Conservation (phyloP, 2,888 invertebrate species). For the Actias luna region DNA sequence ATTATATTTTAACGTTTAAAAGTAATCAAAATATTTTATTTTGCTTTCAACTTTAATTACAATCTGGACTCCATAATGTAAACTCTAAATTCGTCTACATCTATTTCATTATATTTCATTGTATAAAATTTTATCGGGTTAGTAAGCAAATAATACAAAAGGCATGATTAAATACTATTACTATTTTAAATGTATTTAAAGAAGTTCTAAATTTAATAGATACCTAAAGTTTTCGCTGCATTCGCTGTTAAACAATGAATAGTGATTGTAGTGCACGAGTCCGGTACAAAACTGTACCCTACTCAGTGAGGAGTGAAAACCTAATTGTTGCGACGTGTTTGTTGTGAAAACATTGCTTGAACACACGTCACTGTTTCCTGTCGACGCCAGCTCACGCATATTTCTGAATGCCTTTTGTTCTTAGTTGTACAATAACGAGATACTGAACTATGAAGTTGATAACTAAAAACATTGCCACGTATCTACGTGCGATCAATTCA, state of each 20-base stretch:
- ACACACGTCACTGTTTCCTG: constrained; percentile 71
- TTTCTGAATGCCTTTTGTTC: constrained; percentile 78
- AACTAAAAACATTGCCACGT: constrained; percentile 25
- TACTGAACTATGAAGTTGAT: constrained; percentile 43
- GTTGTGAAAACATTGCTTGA: constrained; percentile 67
- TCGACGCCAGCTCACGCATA: constrained; percentile 54
- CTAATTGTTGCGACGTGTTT: constrained; percentile 67
- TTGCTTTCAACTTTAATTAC: background rate
- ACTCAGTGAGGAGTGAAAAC: constrained; percentile 63
- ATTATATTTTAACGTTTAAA: background rate
- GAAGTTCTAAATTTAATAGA: constrained; percentile 2
- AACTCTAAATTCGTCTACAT: no score
- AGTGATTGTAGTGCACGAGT: constrained; percentile 47
- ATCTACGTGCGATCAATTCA: constrained; percentile 7
- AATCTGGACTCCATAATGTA: background rate
- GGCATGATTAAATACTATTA: background rate
- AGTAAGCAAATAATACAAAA: background rate
- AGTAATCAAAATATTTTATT: background rate
- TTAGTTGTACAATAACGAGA: constrained; percentile 66
- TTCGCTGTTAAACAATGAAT: constrained; percentile 53
- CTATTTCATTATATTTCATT: background rate
- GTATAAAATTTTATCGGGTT: background rate
- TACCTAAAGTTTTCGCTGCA: constrained; percentile 48
- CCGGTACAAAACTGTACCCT: constrained; percentile 68
- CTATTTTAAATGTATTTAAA: background rate